Percentiles rank a stretch among this genome's conserved stretches.
These are phyloP conservation scores for Hemibagrus guttatus DNA, from an alignment of 2,797 vertebrate species.

Conservation along the genomic window DNA sequence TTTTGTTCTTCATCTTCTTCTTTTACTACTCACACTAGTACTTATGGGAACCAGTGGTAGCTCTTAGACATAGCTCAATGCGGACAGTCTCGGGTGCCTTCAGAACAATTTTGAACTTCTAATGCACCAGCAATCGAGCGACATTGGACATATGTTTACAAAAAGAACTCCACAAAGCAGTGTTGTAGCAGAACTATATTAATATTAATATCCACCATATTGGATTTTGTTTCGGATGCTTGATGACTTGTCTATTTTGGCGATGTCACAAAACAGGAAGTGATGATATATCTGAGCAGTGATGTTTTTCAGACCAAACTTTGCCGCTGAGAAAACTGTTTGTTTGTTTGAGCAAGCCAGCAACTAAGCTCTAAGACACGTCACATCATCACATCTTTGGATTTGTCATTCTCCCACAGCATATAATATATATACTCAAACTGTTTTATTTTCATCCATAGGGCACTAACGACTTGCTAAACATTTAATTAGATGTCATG, in stretches of 20 bases:
- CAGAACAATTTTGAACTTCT: not conserved
- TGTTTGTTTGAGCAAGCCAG: not conserved
- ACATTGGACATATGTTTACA: not conserved
- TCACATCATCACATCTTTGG: not conserved
- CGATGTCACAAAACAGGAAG: not conserved
- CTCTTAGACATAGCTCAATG: not conserved
- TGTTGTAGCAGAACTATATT: not conserved
- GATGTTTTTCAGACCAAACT: not conserved
- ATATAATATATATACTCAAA: not conserved
- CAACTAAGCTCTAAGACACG: not conserved
- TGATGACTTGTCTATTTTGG: not conserved
- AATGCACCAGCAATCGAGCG: not conserved
- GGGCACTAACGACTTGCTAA: not conserved
- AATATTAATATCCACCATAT: not conserved
- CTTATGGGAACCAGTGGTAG: not conserved
- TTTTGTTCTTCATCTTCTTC: not conserved
- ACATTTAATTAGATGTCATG: constrained; percentile 5
- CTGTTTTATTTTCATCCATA: not conserved
- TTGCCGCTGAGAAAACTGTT: not conserved
- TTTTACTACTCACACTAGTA: not conserved
- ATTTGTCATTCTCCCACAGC: not conserved
- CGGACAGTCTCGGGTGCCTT: not conserved
- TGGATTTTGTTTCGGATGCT: not conserved
- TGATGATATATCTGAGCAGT: not conserved
- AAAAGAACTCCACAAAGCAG: not conserved